Evolutionary conservation across 2,888 invertebrate species (phyloP), one percentile per base, ranked within the genome.

Genomic region (Hesperia comma): DNA sequence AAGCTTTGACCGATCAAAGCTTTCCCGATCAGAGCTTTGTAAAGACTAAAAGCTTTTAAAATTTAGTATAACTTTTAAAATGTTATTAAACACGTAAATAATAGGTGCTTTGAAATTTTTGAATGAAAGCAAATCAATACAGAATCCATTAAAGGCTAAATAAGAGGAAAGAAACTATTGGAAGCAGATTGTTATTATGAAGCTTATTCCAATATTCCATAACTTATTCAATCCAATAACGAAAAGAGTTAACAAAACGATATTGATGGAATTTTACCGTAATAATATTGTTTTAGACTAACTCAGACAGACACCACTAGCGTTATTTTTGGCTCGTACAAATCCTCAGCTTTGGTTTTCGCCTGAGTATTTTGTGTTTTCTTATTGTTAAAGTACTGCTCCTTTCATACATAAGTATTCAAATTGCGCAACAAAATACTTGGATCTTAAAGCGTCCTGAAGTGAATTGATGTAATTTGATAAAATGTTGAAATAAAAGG

Each of bases 291-390:
- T 46, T 46, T 63, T 19, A 46, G 46, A 46, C 43, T 46, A 33
- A 55, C 55, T 33, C 55, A 63, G 33, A 55, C 55, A 63, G 33
- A 55, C 55, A 43, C 14, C 26, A 32, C 55, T 46, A 55, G 43
- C 43, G 63, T 63, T 63, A 57, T 63, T 63, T 57, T 63, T 63
- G 63, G 63, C 57, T 57, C 55, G 17, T 26, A 40, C 37, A 63
- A 57, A 51, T 57, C 56, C 7, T 46, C 0, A 46, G 43, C 17
- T 46, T 46, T 17, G 43, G 15, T 7, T n/a, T 46, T 46, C 17
- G 7, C 0, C 0, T 15, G 17, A 46, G 2, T 46, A 15, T 46
- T 46, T 46, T 46, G 7, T 46, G 1, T 46, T 46, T 15, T 46
- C 43, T 17, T 2, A 37, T 37, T 37, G 37, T 37, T 7, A 46